These are phyloP conservation scores for Xiphophorus birchmanni DNA, from an alignment of 2,797 vertebrate species.

Conservation along the genomic window DNA sequence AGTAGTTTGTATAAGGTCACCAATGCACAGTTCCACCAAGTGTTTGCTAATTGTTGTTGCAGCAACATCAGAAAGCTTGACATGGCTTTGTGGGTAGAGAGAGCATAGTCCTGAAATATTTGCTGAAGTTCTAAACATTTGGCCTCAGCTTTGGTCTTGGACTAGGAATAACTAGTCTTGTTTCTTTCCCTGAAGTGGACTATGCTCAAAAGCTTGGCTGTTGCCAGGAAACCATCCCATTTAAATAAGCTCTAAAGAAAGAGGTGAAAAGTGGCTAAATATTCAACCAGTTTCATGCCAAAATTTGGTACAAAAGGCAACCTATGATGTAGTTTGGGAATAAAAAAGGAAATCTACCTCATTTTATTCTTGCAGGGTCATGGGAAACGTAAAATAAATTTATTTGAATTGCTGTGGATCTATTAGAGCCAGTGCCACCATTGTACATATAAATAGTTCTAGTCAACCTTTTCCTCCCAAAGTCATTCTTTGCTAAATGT, in stretches of 20 bases:
- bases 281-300: background rate
- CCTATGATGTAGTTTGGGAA: background rate
- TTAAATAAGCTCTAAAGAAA: background rate
- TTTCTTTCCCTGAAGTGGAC: background rate
- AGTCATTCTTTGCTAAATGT: slow-evolving; percentile 61
- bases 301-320: background rate
- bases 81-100: no score
- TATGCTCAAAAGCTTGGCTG: background rate
- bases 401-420: no score
- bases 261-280: background rate
- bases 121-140: no score
- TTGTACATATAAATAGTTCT: slow-evolving; percentile 28
- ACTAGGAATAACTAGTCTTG: no score
- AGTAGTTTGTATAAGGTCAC: no score
- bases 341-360: background rate
- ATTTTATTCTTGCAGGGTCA: background rate
- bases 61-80: no score
- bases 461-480: slow-evolving; percentile 38
- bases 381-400: background rate
- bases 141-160: no score
- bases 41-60: no score
- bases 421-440: slow-evolving; percentile 17
- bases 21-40: no score
- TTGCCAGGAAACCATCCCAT: background rate
- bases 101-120: no score